Conservation (phyloP, 2,113 vertebrate genomes). For the Serinus canaria region DNA sequence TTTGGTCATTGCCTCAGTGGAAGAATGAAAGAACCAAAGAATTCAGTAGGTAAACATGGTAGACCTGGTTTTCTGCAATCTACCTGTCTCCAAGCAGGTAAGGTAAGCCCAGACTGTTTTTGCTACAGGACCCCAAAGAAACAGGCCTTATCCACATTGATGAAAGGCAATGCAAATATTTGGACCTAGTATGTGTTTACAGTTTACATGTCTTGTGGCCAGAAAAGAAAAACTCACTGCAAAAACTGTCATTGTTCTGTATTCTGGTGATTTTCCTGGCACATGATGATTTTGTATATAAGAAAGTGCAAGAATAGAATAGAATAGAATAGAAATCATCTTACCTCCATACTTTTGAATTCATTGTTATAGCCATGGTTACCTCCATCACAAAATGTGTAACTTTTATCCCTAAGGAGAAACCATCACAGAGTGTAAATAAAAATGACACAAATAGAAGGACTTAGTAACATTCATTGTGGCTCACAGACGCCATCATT, state of each 20-base stretch:
- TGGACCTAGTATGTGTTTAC: not conserved
- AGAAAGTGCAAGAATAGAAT: not conserved
- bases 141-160: rapidly evolving
- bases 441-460: not conserved
- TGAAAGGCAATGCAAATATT: not conserved
- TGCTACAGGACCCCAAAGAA: not conserved
- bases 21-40: not conserved
- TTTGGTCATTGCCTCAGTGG: not conserved
- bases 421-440: not conserved
- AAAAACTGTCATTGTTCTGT: not conserved
- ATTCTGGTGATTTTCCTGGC: not conserved
- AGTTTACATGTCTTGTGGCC: not conserved
- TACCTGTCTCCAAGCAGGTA: not conserved
- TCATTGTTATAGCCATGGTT: slow-evolving; percentile 92
- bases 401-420: slow-evolving; percentile 59
- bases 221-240: not conserved
- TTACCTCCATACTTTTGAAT: slow-evolving; percentile 94
- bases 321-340: not conserved
- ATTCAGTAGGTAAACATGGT: not conserved
- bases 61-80: not conserved
- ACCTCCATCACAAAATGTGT: slow-evolving; percentile 79
- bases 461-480: not conserved
- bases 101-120: not conserved
- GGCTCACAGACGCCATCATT: not conserved
- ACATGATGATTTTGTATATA: not conserved